Conservation (phyloP, 2,888 invertebrate species). For the Blomia tropicalis region DNA sequence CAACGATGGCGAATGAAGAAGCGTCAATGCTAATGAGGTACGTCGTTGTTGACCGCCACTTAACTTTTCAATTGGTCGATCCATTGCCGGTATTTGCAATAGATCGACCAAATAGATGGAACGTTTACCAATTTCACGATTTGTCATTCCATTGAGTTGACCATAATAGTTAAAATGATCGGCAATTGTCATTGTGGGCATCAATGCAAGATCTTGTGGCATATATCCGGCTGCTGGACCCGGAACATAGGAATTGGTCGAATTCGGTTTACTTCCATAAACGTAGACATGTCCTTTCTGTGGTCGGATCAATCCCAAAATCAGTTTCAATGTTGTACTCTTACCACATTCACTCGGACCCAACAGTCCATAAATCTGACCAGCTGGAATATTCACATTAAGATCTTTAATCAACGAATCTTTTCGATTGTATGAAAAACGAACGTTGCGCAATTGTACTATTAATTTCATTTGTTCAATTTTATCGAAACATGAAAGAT, state of each 20-base stretch:
- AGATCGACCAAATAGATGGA: constrained; percentile 14
- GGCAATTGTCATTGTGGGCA: constrained; percentile 23
- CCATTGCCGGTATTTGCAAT: constrained; percentile 22
- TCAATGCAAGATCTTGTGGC: constrained; percentile 27
- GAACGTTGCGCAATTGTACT: not conserved
- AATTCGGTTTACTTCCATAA: constrained; percentile 3
- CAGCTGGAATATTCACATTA: not conserved
- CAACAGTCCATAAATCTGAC: not conserved
- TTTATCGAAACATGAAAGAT: not conserved
- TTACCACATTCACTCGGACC: constrained; percentile 10
- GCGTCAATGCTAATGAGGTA: constrained; percentile 75
- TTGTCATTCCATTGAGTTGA: constrained; percentile 10
- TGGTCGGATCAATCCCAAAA: not conserved
- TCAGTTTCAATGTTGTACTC: constrained; percentile 1
- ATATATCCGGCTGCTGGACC: constrained; percentile 21
- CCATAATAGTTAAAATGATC: constrained; percentile 25
- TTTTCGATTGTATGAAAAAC: not conserved
- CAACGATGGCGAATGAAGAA: constrained; percentile 80
- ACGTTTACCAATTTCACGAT: not conserved
- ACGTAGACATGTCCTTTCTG: not conserved
- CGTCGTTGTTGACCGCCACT: constrained; percentile 77
- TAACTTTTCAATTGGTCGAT: not conserved
- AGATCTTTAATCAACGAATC: not conserved
- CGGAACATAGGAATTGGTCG: not conserved
- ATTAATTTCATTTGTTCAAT: not conserved